A percentile compares a stretch with the other conserved stretches of the same genome.
Evolutionary conservation across 2,797 vertebrate genomes (phyloP).

Genomic region (Chaenodraco wilsoni): DNA sequence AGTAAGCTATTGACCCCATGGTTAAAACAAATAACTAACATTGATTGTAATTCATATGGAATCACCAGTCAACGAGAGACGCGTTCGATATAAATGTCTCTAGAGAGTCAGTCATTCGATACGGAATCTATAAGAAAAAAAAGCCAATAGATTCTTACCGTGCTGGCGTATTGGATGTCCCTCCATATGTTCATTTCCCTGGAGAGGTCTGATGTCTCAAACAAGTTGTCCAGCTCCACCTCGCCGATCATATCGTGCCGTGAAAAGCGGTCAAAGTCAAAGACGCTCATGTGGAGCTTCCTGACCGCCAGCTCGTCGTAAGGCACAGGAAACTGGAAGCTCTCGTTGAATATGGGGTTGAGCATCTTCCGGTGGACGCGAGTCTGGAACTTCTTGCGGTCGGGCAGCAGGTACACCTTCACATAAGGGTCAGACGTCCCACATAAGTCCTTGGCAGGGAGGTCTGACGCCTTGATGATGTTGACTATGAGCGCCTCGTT

Average conservation of each 20-base stretch:
- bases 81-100: background rate
- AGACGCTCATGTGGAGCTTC: conserved; percentile 97
- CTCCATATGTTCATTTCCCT: conserved; percentile 96
- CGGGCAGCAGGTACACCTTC: conserved; percentile 97
- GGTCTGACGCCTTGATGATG: conserved; percentile 93
- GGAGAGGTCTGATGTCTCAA: conserved; percentile 94
- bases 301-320: conserved; percentile 91
- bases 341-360: conserved; percentile 94
- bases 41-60: conserved; percentile 1
- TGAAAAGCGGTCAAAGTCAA: conserved; percentile 98
- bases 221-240: conserved; percentile 95
- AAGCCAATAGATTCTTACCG: conserved; percentile 83
- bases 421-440: conserved; percentile 98
- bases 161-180: conserved; percentile 95
- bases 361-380: conserved; percentile 97
- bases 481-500: conserved; percentile 91
- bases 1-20: background rate
- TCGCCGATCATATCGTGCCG: conserved; percentile 98
- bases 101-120: conserved; percentile 16
- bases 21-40: conserved; percentile 2
- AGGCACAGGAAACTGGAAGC: conserved; percentile 95
- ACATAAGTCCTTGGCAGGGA: conserved; percentile 96
- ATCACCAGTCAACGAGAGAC: background rate
- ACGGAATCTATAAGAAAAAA: background rate
- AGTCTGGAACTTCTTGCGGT: conserved; percentile 98